Evolutionary conservation across 2,888 invertebrate species (phyloP).

Genomic region (Entomobrya multifasciata): DNA sequence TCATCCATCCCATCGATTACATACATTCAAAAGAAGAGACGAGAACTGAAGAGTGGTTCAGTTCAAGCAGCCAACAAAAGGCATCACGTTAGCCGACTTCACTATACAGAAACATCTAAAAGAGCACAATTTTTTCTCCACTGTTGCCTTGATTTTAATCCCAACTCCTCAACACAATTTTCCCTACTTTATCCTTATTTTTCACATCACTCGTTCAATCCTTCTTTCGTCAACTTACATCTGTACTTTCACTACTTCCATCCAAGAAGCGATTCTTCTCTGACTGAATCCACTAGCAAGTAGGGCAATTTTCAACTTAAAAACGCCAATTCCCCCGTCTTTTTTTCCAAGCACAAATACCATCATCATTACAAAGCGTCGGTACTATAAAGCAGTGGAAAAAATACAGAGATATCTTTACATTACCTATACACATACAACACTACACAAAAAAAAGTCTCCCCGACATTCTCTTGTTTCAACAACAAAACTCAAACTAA

Average conservation of each 20-base stretch:
- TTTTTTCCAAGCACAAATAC: not conserved
- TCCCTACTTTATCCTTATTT: constrained; percentile 17
- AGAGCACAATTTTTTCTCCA: not conserved
- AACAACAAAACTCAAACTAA: constrained; percentile 22
- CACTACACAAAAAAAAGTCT: constrained; percentile 10
- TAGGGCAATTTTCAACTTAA: not conserved
- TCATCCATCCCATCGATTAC: not conserved
- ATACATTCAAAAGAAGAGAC: not conserved
- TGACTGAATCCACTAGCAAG: not conserved
- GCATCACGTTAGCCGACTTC: constrained; percentile 8
- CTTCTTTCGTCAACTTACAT: constrained; percentile 29
- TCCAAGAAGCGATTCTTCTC: not conserved
- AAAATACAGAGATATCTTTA: constrained; percentile 4
- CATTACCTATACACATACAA: constrained; percentile 1
- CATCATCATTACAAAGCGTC: not conserved
- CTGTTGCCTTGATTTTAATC: constrained; percentile 36
- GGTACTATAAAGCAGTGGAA: not conserved
- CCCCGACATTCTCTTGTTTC: constrained; percentile 38
- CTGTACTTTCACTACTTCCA: not conserved
- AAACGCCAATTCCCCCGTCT: not conserved
- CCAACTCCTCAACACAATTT: constrained; percentile 27
- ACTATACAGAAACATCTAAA: not conserved
- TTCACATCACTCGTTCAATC: not conserved
- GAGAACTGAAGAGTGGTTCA: not conserved
- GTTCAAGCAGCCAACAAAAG: constrained; percentile 16